A percentile compares a stretch with the other conserved stretches of the same genome.
Conservation (phyloP, 2,113 vertebrate genomes). For the Paracanthobrama guichenoti region DNA sequence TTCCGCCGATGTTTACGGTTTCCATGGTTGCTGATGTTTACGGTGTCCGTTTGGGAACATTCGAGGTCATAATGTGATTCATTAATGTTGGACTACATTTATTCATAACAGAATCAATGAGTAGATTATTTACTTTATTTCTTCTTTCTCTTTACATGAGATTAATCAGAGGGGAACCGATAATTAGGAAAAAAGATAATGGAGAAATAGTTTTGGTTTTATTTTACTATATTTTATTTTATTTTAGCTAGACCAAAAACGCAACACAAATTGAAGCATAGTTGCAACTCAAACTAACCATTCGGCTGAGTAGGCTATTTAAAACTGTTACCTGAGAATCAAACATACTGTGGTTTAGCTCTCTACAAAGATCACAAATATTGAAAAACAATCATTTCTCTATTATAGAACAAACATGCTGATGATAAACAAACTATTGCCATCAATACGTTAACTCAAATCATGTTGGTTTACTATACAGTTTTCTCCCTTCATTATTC, state of each 20-base stretch:
- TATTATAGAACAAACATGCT: not conserved
- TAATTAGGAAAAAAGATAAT: not conserved
- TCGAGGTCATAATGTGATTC: not conserved
- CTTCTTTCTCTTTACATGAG: not conserved
- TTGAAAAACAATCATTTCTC: not conserved
- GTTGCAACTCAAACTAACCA: not conserved
- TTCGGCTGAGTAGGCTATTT: not conserved
- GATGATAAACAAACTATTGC: not conserved
- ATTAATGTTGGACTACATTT: not conserved
- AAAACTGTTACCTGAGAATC: not conserved
- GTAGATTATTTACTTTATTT: not conserved
- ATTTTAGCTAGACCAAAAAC: not conserved
- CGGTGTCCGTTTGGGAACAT: conserved; percentile 29
- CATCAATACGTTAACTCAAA: not conserved
- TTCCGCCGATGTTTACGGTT: conserved; percentile 29
- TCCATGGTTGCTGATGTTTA: conserved; percentile 10
- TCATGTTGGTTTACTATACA: not conserved
- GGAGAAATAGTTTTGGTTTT: not conserved
- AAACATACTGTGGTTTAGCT: not conserved
- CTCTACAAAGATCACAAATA: not conserved
- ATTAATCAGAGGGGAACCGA: not conserved
- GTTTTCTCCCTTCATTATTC: not conserved
- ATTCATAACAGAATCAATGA: not conserved
- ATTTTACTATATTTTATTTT: not conserved
- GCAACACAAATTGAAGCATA: not conserved